Base-by-base conservation (phyloP, 2,888 invertebrate species). In the Agrochola lota region DNA sequence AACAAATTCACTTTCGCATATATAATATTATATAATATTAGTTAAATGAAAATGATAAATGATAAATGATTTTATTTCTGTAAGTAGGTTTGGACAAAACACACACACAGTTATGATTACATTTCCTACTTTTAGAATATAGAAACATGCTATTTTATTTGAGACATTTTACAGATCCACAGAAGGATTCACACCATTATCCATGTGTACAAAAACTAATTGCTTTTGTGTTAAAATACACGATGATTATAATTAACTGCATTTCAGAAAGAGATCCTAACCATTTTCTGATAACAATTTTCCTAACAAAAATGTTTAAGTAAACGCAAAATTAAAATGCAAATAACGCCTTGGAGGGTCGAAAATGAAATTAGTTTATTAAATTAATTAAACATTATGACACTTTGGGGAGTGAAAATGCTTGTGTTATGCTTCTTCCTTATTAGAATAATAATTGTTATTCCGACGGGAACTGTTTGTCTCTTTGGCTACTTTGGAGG, bases 341-440 rank as follows among this genome's bases (percentile, higher is more conserved):
- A 71, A 83, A 83, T 80, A 80, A 62, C 23, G 55, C 71, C 68
- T 57, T 11, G 0, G 80, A 74, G 74, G 74, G 81, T 49, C 80
- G 55, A 74, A 71, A 84, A 74, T 62, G 12, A 64, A 84, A 80
- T 83, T 79, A 79, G 60, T 83, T 84, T 74, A 80, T 69, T 80
- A 74, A 84, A 74, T 84, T 83, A 80, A 83, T 84, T 80, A 84
- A 84, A 71, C 55, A 84, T 84, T 49, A 80, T 74, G 84, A 74
- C 59, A 74, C 82, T 80, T 71, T 7, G 35, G 84, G 80, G 84
- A 84, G 17, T 68, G 66, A 71, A 73, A 73, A 68, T 60, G 60
- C 63, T 74, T 46, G 69, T 73, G 63, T 84, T 57, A 74, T 63
- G 55, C 69, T 84, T 84, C 69, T 74, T 70, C 64, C 49, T 78